phyloP scores from a whole-genome alignment of 1,140 invertebrate species.

The Drosophila ironensis region DNA sequence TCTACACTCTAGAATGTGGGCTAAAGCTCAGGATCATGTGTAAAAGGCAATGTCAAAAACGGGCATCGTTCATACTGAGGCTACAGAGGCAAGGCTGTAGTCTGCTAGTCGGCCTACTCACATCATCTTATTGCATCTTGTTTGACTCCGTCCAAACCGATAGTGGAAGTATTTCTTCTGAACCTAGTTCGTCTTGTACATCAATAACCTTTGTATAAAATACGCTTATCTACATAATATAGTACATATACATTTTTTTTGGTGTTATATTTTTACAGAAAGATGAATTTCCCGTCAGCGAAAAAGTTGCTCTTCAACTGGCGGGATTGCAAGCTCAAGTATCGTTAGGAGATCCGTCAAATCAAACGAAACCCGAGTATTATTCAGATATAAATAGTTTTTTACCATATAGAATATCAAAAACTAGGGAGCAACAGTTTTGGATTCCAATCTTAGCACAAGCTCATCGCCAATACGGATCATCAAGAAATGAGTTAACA shows the following conservation, averaged over 20 bases:
- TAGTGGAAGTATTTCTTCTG: no score
- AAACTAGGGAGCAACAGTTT: constrained; percentile 88
- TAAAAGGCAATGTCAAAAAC: no score
- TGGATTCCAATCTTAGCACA: constrained; percentile 94
- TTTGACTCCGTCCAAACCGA: no score
- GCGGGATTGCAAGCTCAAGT: constrained; percentile 97
- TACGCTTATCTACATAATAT: no score
- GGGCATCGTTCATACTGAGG: no score
- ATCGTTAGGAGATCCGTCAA: constrained; percentile 91
- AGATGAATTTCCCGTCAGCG: constrained; percentile 97
- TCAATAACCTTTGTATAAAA: no score
- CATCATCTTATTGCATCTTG: no score
- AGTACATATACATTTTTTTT: not conserved
- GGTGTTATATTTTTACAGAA: constrained; percentile 84
- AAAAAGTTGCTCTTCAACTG: constrained; percentile 96
- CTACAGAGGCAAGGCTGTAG: no score
- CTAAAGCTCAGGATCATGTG: no score
- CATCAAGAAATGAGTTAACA: constrained; percentile 93
- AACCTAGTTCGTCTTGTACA: no score
- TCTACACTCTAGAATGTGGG: no score
- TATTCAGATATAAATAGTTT: constrained; percentile 92
- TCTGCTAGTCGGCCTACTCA: no score
- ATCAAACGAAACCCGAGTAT: constrained; percentile 85
- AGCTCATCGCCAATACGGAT: constrained; percentile 94
- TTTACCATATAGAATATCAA: constrained; percentile 89